Base-by-base conservation (phyloP, 2,888 invertebrate genomes). In the Cerceris rybyensis region DNA sequence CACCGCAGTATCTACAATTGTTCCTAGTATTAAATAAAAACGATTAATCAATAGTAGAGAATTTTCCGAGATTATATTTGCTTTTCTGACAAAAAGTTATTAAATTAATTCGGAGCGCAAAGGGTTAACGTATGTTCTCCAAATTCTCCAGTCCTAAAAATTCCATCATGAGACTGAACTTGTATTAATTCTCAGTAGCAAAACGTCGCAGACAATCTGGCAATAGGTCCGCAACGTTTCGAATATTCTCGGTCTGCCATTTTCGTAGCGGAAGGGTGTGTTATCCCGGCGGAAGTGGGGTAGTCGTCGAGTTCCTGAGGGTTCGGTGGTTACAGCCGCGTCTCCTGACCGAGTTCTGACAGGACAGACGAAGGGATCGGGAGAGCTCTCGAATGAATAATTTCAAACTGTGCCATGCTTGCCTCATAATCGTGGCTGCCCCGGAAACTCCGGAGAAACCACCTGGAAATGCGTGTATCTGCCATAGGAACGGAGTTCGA, bases 331-430 rank as follows among this genome's bases (percentile, higher is more conserved):
- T 55, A 66, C 73, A 73, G 76, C 68, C 65, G 65, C 50, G 72
- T 63, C 68, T 72, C 63, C 66, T 73, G 76, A 65, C 76, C 76
- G 76, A 77, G 73, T 73, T 77, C 64, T 28, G 28, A 6, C 39
- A 43, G 65, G 49, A 59, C 57, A 46, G 42, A 28, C 54, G 28
- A 49, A 61, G 60, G 69, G 52, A 70, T 43, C 46, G 58, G 16
- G 60, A 43, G 64, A 58, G 41, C 71, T 60, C 50, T 71, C 64
- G 71, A 72, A 78, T 78, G 76, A 76, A 78, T 78, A 78, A 78
- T 76, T 78, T 76, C 67, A 64, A 69, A 50, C 60, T n/a, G 49
- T 65, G 46, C 8, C 46, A 8, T 11, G 46, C 28, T 28, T 28
- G 11, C 8, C 9, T 11, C 46, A 46, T 46, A 46, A 46, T 46